Percentiles rank a stretch among this genome's conserved stretches.
Conservation (phyloP, 2,113 vertebrate genomes). For the Cichladusa arquata region DNA sequence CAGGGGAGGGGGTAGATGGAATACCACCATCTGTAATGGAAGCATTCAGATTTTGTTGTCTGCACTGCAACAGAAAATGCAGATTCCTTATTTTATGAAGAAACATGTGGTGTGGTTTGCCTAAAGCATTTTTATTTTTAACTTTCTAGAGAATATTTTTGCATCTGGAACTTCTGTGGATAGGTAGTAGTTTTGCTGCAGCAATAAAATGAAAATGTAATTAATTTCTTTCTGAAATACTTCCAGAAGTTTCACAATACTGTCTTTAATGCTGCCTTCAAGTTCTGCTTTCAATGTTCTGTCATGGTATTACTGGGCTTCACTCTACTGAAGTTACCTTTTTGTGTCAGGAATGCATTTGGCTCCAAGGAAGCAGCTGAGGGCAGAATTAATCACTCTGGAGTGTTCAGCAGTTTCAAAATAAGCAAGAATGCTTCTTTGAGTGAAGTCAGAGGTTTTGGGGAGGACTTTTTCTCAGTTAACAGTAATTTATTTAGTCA, state of each 20-base stretch:
- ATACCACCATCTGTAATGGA: neutral
- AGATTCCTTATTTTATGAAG: slow-evolving; percentile 20
- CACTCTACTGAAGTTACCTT: slow-evolving; percentile 6
- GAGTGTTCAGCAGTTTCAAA: neutral
- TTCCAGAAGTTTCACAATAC: neutral
- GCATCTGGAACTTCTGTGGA: slow-evolving; percentile 26
- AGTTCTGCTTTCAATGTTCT: neutral
- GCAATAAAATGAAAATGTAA: slow-evolving; percentile 32
- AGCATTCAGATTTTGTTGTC: slow-evolving; percentile 13
- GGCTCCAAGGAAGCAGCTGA: neutral
- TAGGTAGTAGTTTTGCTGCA: slow-evolving; percentile 19
- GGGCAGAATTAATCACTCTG: neutral
- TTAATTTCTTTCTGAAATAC: slow-evolving; percentile 6
- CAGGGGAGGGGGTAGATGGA: neutral
- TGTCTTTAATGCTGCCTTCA: neutral
- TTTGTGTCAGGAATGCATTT: neutral
- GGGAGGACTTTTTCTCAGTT: neutral
- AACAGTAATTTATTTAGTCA: neutral
- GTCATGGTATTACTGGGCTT: neutral
- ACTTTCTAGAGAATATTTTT: slow-evolving; percentile 32
- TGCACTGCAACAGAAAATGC: slow-evolving; percentile 17
- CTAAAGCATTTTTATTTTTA: slow-evolving; percentile 51
- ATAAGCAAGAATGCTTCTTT: neutral
- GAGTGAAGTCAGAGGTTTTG: neutral
- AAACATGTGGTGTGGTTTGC: slow-evolving; percentile 29